phyloP scores from a whole-genome alignment of 2,113 vertebrate genomes.

The Nibea albiflora region DNA sequence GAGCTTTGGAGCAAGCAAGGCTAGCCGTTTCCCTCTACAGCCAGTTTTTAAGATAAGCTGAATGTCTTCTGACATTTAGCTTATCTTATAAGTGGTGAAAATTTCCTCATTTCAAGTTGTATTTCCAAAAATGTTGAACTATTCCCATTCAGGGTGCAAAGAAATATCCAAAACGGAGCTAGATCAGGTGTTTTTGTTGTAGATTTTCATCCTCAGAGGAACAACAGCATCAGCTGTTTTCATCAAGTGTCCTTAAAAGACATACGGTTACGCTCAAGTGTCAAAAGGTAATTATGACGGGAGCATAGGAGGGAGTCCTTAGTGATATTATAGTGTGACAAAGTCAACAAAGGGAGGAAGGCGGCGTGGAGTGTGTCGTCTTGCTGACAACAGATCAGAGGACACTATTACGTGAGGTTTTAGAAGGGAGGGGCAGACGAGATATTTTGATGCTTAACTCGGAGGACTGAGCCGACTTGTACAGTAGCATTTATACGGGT shows the following conservation, averaged over 20 bases:
- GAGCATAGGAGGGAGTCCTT: background rate
- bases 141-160: background rate
- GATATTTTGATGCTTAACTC: background rate
- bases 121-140: background rate
- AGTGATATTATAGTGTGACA: too few relatives aligned
- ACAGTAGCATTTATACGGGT: background rate
- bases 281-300: background rate
- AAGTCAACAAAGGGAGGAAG: too few relatives aligned
- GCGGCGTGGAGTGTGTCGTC: too few relatives aligned
- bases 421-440: background rate
- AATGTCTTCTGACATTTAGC: background rate
- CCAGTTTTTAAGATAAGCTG: background rate
- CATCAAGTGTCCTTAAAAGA: too few relatives aligned
- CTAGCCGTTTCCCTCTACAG: too few relatives aligned
- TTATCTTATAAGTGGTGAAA: too few relatives aligned
- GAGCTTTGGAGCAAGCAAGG: background rate
- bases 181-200: background rate
- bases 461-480: background rate
- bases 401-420: too few relatives aligned
- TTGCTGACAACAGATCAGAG: too few relatives aligned
- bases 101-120: too few relatives aligned
- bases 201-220: background rate
- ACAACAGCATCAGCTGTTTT: too few relatives aligned
- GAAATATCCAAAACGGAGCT: background rate
- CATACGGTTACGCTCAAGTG: too few relatives aligned